Conservation (phyloP, 2,113 vertebrate species). For the Aptenodytes patagonicus region DNA sequence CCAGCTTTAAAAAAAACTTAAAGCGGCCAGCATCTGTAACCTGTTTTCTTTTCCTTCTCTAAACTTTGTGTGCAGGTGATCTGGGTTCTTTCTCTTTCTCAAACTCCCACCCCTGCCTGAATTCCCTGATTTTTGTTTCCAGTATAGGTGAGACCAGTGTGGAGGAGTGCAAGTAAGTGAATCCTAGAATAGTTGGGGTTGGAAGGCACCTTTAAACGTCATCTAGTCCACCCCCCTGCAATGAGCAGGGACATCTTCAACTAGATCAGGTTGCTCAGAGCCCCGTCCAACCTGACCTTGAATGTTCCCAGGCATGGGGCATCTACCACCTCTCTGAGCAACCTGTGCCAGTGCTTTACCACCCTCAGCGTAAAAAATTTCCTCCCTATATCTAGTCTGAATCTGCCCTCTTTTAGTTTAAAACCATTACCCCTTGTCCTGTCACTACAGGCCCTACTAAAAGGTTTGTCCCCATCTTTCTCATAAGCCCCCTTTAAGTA, state of each 20-base stretch:
- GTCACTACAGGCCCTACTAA: too few species aligned
- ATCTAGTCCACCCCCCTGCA: neutral
- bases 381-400: too few species aligned
- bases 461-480: too few species aligned
- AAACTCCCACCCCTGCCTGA: neutral
- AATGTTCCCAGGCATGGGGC: neutral
- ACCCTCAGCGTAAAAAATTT: too few species aligned
- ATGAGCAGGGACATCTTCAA: neutral
- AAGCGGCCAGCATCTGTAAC: neutral
- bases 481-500: too few species aligned
- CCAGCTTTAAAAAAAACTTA: neutral
- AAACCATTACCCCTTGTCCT: too few species aligned
- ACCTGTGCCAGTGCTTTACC: neutral
- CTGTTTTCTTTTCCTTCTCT: neutral
- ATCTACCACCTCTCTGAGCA: neutral
- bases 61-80: neutral
- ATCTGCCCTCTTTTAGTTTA: too few species aligned
- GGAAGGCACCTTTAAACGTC: neutral
- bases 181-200: neutral
- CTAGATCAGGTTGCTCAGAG: neutral
- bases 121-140: neutral
- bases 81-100: neutral
- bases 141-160: neutral
- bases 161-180: neutral
- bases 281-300: neutral